Base-by-base conservation (phyloP, 37 sponge, comb jelly and placozoan genomes). In the Hexactinellida sp. region DNA sequence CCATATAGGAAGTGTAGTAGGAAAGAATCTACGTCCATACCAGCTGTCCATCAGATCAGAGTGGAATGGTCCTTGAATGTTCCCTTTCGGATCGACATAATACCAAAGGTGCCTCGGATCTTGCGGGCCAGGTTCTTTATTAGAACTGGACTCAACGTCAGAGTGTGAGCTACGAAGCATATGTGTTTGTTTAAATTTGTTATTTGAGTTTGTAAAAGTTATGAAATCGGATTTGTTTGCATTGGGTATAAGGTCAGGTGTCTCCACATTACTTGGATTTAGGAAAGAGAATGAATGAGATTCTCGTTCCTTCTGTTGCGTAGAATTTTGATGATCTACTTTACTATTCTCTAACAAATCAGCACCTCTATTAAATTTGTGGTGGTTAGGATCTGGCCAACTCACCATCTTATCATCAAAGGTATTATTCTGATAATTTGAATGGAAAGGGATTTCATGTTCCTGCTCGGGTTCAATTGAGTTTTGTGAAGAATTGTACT, bases 61-160 rank as follows among this genome's bases (percentile, higher is more conserved):
- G 13, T 21, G 76, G 34, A 63, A 63, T 32, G 76, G 76, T n/a
- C 76, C 76, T 63, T 63, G 76, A 10, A 63, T n/a, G 30, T 28
- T 63, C 1, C 76, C 76, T 63, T 63, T 63, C 5, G 76, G 76
- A 23, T 63, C 76, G 5, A 63, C 30, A n/a, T 63, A 63, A 23
- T 63, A 63, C 76, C 76, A 63, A 3, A 63, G 34, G 30, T 63
- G 76, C 13, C 34, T 63, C 76, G 76, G 76, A 63, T 63, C 76
- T 63, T 63, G 76, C 3, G 76, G 34, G 34, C 5, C 28, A n/a
- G 30, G 13, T 63, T 10, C 19, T 25, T 21, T 32, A n/a, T 63
- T 28, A 3, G 76, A 63, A 63, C 13, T 63, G 34, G 76, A 63
- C n/a, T n/a, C n/a, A n/a, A n/a, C n/a, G n/a, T n/a, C n/a, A n/a